These are phyloP conservation scores for Percina caprodes DNA, from an alignment of 2,113 vertebrate genomes.

Conservation along the genomic window DNA sequence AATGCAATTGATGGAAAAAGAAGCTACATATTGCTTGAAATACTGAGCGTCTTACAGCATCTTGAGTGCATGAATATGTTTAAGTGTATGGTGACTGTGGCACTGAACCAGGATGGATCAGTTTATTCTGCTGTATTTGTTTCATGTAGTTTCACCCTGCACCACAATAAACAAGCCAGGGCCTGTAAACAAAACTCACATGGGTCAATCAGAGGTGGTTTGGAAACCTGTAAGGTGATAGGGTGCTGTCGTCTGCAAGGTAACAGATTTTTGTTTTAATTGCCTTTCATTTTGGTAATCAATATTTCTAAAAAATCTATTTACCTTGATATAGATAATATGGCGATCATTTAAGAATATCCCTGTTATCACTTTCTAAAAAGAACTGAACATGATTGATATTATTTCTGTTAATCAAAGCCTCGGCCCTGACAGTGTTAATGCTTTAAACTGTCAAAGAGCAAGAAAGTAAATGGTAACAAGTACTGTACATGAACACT, in stretches of 20 bases:
- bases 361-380: not conserved
- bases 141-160: slow-evolving; percentile 41
- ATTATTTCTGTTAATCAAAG: not conserved
- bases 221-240: not conserved
- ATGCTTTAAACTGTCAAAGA: not conserved
- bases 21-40: not conserved
- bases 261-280: not conserved
- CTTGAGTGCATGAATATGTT: not conserved
- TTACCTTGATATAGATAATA: not conserved
- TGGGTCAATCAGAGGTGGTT: not conserved
- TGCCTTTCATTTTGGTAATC: not conserved
- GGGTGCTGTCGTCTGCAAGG: not conserved
- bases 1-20: not conserved
- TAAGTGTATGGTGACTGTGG: not conserved
- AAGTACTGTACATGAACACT: too few relatives aligned
- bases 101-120: not conserved
- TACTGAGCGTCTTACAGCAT: not conserved
- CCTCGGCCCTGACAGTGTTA: not conserved
- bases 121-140: slow-evolving; percentile 6
- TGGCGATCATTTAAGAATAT: not conserved
- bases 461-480: too few relatives aligned
- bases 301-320: not conserved
- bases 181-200: slow-evolving; percentile 3
- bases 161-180: not conserved
- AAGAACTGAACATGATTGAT: not conserved